phyloP scores from a whole-genome alignment of 2,113 vertebrate genomes.

The Gallinago media region DNA sequence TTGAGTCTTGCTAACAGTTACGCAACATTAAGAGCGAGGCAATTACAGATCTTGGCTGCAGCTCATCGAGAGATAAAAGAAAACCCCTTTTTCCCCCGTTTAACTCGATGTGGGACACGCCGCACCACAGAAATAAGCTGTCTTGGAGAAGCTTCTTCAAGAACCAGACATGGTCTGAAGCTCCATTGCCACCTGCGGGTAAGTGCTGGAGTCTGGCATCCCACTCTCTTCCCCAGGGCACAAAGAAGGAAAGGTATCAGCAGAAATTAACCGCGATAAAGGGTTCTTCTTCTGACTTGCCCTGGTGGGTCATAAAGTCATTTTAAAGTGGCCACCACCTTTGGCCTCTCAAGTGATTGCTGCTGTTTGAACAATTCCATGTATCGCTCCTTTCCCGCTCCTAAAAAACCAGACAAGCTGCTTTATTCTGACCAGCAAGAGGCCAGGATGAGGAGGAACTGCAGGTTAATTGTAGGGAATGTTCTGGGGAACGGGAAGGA shows the following conservation, averaged over 20 bases:
- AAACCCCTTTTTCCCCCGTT: slow-evolving; percentile 40
- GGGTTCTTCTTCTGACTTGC: background rate
- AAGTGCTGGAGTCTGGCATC: background rate
- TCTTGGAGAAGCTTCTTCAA: slow-evolving; percentile 1
- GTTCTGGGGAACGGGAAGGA: background rate
- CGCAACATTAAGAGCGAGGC: slow-evolving; percentile 73
- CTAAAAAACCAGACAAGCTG: background rate
- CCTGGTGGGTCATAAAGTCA: background rate
- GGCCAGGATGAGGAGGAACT: rapidly evolving
- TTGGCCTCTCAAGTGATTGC: background rate
- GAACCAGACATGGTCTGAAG: background rate
- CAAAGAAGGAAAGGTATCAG: background rate
- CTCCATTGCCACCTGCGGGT: slow-evolving; percentile 61
- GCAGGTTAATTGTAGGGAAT: background rate
- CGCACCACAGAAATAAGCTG: background rate
- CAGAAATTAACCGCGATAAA: background rate
- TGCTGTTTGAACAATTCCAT: background rate
- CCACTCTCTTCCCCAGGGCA: background rate
- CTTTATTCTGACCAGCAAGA: background rate
- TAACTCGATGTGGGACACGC: slow-evolving; percentile 18
- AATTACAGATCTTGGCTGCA: slow-evolving; percentile 74
- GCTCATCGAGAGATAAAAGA: slow-evolving; percentile 61
- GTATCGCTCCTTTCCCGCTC: background rate
- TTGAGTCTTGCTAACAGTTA: slow-evolving; percentile 73
- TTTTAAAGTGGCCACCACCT: background rate